Evolutionary conservation across 2,888 invertebrate genomes (phyloP).

Genomic region (Apomyelois bistriatella): DNA sequence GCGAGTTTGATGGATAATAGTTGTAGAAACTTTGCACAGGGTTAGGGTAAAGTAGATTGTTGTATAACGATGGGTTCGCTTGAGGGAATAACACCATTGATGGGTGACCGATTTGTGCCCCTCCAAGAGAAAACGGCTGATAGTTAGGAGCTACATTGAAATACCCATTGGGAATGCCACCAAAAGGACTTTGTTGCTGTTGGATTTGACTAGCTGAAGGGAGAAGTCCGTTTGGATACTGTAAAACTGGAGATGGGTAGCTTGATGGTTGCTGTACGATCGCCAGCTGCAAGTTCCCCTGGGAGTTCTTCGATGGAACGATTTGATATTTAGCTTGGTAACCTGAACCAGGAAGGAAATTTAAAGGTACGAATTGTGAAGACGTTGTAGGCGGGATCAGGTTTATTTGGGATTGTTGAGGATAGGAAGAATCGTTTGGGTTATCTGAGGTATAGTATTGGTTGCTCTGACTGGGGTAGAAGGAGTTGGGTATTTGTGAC

Average conservation of each 20-base stretch:
- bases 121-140: constrained; percentile 43
- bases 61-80: constrained; percentile 55
- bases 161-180: constrained; percentile 43
- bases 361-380: constrained; percentile 60
- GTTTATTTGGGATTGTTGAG: constrained; percentile 47
- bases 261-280: constrained; percentile 51
- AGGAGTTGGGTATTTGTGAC: constrained; percentile 55
- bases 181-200: constrained; percentile 39
- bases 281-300: constrained; percentile 58
- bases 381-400: constrained; percentile 44
- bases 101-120: constrained; percentile 54
- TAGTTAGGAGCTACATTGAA: constrained; percentile 48
- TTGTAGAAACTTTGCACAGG: constrained; percentile 60
- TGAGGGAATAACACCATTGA: constrained; percentile 63
- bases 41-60: constrained; percentile 52
- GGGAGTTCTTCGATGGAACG: constrained; percentile 51
- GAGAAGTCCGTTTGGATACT: constrained; percentile 49
- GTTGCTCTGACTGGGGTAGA: constrained; percentile 59
- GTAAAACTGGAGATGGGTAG: constrained; percentile 42
- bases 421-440: constrained; percentile 36
- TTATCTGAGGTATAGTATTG: constrained; percentile 54
- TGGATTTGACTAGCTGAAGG: constrained; percentile 36
- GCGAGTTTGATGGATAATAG: constrained; percentile 59
- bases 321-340: constrained; percentile 70
- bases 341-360: constrained; percentile 62